phyloP scores from a whole-genome alignment of 2,888 invertebrate species.

The Opisthograptis luteolata region DNA sequence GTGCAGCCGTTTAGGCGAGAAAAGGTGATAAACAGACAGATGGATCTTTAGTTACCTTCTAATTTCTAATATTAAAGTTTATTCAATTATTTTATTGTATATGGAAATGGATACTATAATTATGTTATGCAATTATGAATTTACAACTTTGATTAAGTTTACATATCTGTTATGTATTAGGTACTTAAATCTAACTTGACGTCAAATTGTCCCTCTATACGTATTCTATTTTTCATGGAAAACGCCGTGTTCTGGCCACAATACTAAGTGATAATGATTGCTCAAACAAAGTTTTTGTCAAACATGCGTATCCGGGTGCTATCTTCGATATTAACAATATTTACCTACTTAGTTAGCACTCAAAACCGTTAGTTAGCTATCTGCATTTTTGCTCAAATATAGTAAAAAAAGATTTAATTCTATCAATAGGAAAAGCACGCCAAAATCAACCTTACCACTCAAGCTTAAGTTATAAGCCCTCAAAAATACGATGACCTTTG shows the following conservation, averaged over 20 bases:
- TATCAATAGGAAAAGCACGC: conserved; percentile 2
- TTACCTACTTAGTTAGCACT: conserved; percentile 19
- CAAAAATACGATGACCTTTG: conserved; percentile 63
- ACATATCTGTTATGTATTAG: no score
- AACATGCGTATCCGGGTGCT: conserved; percentile 14
- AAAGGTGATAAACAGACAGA: no score
- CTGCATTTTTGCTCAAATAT: conserved; percentile 3
- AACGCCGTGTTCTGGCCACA: conserved; percentile 13
- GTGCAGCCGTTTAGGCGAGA: no score
- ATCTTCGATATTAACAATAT: conserved; percentile 4
- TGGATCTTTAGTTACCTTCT: no score
- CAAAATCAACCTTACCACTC: conserved; percentile 14
- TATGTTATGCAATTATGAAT: no score
- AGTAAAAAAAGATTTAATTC: background rate
- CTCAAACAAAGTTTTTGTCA: conserved; percentile 13
- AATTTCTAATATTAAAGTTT: no score
- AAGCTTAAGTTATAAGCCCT: conserved; percentile 17
- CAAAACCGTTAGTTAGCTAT: background rate
- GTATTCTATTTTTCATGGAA: conserved; percentile 13
- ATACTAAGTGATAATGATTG: conserved; percentile 14
- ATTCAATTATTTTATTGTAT: no score
- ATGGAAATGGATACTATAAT: no score
- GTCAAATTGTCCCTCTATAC: conserved; percentile 1
- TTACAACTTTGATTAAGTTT: no score
- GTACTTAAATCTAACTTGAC: no score